Percentiles rank a stretch among this genome's conserved stretches.
Conservation (phyloP, 2,113 vertebrate genomes). For the Cynopterus brachyotis region DNA sequence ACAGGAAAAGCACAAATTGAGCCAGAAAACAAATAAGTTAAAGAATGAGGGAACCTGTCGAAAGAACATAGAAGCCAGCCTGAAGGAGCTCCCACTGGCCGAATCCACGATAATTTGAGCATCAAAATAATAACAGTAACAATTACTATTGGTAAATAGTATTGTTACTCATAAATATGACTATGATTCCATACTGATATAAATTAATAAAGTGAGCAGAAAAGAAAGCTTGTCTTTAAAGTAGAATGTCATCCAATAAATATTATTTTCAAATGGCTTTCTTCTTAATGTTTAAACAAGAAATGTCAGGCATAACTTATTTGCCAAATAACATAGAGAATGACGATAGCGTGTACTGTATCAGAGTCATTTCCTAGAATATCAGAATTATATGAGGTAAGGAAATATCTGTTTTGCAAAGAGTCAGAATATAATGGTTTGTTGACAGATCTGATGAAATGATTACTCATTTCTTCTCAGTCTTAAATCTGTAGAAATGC, state of each 20-base stretch:
- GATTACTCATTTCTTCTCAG: neutral
- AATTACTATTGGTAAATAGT: neutral
- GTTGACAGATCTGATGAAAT: neutral
- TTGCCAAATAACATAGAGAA: constrained; percentile 19
- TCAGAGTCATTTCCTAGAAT: constrained; percentile 40
- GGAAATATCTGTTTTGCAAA: neutral
- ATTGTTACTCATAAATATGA: neutral
- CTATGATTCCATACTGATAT: neutral
- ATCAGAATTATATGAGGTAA: neutral
- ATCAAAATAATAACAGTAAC: neutral
- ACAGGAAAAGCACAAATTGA: neutral
- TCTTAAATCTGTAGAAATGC: neutral
- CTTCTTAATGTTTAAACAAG: constrained; percentile 35
- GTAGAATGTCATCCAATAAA: neutral
- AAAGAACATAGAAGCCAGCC: neutral
- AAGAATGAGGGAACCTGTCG: neutral
- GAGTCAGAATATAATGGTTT: neutral
- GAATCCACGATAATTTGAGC: neutral
- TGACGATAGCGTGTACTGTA: neutral
- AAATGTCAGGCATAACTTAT: constrained; percentile 21
- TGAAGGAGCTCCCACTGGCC: neutral
- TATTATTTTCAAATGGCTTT: neutral
- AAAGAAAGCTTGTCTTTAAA: neutral
- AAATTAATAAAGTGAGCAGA: neutral
- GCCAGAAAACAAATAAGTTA: neutral